These are phyloP conservation scores for Brotula barbata DNA, from an alignment of 2,797 vertebrate species.

Conservation along the genomic window DNA sequence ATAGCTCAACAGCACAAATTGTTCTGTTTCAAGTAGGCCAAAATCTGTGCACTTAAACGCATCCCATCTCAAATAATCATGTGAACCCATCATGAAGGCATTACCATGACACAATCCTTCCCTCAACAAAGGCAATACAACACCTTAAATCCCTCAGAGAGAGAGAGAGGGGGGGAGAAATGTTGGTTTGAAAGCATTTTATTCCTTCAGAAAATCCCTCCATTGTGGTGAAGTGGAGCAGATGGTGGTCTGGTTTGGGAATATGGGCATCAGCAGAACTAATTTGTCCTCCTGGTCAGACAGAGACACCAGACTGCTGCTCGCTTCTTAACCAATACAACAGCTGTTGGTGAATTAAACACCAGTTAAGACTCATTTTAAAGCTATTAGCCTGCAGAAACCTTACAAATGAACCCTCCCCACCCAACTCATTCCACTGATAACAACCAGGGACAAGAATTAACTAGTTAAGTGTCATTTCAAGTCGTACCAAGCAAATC, in stretches of 20 bases:
- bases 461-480: slow-evolving; percentile 49
- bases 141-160: slow-evolving; percentile 32
- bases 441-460: slow-evolving; percentile 25
- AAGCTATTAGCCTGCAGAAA: slow-evolving; percentile 87
- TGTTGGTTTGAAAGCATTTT: slow-evolving; percentile 83
- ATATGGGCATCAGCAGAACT: slow-evolving; percentile 94
- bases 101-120: too few relatives aligned
- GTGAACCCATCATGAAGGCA: too few relatives aligned
- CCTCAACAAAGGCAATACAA: too few relatives aligned
- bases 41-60: too few relatives aligned
- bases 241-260: slow-evolving; percentile 93
- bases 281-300: slow-evolving; percentile 84
- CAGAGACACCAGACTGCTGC: slow-evolving; percentile 87
- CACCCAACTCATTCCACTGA: slow-evolving; percentile 26
- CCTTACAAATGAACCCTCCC: slow-evolving; percentile 81
- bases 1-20: too few relatives aligned
- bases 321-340: slow-evolving; percentile 93
- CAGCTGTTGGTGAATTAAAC: slow-evolving; percentile 94
- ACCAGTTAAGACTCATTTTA: slow-evolving; percentile 83
- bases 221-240: slow-evolving; percentile 96
- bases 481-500: background rate
- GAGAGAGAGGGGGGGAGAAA: slow-evolving; percentile 74
- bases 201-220: slow-evolving; percentile 90
- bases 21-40: too few relatives aligned
- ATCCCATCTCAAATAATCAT: too few relatives aligned